phyloP scores from a whole-genome alignment of 1,140 invertebrate species.

The Leucophenga varia region DNA sequence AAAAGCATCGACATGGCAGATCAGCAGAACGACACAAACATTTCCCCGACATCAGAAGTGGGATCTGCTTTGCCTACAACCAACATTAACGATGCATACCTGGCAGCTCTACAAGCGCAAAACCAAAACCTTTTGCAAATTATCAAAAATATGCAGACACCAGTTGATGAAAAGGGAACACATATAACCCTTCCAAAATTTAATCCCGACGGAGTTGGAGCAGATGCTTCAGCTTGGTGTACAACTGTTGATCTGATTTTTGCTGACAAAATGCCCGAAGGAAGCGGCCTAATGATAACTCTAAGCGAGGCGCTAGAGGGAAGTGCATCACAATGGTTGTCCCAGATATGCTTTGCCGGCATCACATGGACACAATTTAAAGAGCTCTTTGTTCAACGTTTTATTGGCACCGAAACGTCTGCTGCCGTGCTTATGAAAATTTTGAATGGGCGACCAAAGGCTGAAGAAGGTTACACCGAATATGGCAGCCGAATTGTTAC shows the following conservation, averaged over 20 bases:
- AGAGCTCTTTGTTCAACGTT: conserved; percentile 13
- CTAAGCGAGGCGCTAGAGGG: conserved; percentile 12
- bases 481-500: conserved; percentile 18
- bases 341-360: conserved; percentile 13
- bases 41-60: too few species aligned
- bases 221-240: conserved; percentile 12
- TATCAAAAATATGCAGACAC: conserved; percentile 9
- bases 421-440: conserved; percentile 13
- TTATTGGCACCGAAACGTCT: conserved; percentile 15
- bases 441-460: conserved; percentile 14
- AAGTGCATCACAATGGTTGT: conserved; percentile 6
- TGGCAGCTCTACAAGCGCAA: conserved; percentile 4
- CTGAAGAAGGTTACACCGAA: conserved; percentile 10
- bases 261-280: conserved; percentile 3
- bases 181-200: conserved; percentile 9
- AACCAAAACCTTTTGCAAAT: conserved; percentile 10
- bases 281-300: conserved; percentile 3
- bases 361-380: conserved; percentile 9
- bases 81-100: too few species aligned
- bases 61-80: too few species aligned
- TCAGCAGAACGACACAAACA: too few species aligned
- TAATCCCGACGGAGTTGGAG: conserved; percentile 8
- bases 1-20: too few species aligned
- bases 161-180: background rate
- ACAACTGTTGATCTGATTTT: conserved; percentile 11